These are phyloP conservation scores for Alentia gelatinosa DNA, from an alignment of 2,888 invertebrate species.

Conservation along the genomic window DNA sequence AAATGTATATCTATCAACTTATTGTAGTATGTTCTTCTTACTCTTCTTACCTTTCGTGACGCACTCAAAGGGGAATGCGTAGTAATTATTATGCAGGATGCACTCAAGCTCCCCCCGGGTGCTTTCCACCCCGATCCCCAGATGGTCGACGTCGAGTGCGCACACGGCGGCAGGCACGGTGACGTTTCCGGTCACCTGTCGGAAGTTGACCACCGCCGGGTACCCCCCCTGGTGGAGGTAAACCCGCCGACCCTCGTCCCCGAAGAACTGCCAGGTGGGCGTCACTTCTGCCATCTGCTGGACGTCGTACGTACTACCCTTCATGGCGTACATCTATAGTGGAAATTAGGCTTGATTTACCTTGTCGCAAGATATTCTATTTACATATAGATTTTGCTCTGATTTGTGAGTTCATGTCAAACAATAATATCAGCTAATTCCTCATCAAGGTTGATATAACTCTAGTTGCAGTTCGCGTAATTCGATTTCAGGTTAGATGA, in stretches of 20 bases:
- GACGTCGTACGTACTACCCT: background rate
- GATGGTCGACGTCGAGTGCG: background rate
- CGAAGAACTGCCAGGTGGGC: background rate
- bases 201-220: background rate
- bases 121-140: background rate
- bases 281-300: background rate
- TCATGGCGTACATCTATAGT: background rate
- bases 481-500: too few species aligned
- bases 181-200: background rate
- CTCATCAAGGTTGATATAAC: too few species aligned
- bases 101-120: background rate
- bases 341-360: background rate
- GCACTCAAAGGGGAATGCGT: conserved; percentile 18
- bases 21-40: background rate
- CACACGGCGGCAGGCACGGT: background rate
- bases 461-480: too few species aligned
- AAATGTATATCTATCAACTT: too few species aligned
- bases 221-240: background rate
- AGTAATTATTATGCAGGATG: conserved; percentile 24
- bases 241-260: background rate
- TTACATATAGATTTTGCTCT: background rate
- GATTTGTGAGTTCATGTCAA: too few species aligned
- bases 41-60: background rate
- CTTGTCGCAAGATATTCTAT: background rate
- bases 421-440: too few species aligned